Conservation (phyloP, 2,113 vertebrate species). For the Xenus cinereus region DNA sequence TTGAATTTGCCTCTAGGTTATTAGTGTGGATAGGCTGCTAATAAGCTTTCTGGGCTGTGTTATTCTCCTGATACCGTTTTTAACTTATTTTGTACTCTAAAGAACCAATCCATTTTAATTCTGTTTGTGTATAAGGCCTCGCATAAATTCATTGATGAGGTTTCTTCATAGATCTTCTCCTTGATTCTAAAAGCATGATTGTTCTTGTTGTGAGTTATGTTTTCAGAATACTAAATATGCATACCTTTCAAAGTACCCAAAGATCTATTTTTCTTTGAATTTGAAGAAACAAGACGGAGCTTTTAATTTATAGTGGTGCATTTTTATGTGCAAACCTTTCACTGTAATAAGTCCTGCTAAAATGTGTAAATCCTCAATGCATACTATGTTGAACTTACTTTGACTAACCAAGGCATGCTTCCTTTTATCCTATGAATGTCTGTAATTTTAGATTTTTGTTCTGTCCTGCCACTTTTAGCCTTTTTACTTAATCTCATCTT, state of each 20-base stretch:
- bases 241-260: background rate
- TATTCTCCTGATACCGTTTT: conserved; percentile 24
- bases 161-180: background rate
- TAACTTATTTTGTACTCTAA: conserved; percentile 22
- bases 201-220: background rate
- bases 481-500: background rate
- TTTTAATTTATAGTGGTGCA: background rate
- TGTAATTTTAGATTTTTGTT: background rate
- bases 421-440: background rate
- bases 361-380: background rate
- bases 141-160: background rate
- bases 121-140: background rate
- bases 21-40: conserved; percentile 24
- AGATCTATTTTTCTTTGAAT: background rate
- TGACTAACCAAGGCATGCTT: background rate
- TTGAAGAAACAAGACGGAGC: background rate
- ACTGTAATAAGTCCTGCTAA: background rate
- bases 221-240: background rate
- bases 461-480: background rate
- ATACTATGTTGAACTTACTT: background rate
- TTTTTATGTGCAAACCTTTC: background rate
- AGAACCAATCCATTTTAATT: conserved; percentile 33
- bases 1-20: background rate
- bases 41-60: background rate
- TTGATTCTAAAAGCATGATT: background rate